Percentiles rank a stretch among this genome's conserved stretches.
Conservation (phyloP, 2,888 invertebrate genomes). For the Sinodicranocentrus sp. region DNA sequence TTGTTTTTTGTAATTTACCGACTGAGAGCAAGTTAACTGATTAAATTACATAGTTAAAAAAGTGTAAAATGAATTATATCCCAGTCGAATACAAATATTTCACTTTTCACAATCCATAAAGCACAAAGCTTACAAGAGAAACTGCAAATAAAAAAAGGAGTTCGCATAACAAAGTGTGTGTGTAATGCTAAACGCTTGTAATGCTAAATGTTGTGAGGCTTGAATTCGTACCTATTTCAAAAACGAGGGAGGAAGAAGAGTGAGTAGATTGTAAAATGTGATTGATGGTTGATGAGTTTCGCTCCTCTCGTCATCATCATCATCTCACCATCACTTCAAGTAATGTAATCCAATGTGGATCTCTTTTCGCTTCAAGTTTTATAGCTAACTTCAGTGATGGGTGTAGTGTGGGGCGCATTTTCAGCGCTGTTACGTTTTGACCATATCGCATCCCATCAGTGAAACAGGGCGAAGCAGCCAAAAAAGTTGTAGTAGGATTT, state of each 20-base stretch:
- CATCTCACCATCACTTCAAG: not conserved
- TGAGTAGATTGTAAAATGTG: constrained; percentile 31
- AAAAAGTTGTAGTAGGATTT: constrained; percentile 11
- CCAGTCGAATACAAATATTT: too few species aligned
- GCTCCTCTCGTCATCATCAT: constrained; percentile 31
- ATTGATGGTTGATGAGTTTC: constrained; percentile 37
- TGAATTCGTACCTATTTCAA: not conserved
- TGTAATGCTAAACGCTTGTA: not conserved
- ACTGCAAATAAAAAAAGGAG: constrained; percentile 16
- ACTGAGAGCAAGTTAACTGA: too few species aligned
- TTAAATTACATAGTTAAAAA: too few species aligned
- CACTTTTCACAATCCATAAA: constrained; percentile 17
- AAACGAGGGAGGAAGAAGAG: constrained; percentile 15
- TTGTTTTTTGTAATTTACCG: too few species aligned
- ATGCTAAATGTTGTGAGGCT: not conserved
- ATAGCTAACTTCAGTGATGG: too few species aligned
- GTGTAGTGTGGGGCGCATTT: not conserved
- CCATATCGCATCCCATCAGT: constrained; percentile 19
- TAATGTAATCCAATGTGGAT: constrained; percentile 28
- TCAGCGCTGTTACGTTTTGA: not conserved
- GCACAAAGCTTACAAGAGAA: constrained; percentile 11
- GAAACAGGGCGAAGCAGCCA: constrained; percentile 39
- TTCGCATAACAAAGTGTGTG: not conserved
- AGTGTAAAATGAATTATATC: too few species aligned
- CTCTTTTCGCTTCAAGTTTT: constrained; percentile 19